Evolutionary conservation across 2,888 invertebrate species (phyloP), one percentile per base, ranked within the genome.

Genomic region (Agrypnus murinus): DNA sequence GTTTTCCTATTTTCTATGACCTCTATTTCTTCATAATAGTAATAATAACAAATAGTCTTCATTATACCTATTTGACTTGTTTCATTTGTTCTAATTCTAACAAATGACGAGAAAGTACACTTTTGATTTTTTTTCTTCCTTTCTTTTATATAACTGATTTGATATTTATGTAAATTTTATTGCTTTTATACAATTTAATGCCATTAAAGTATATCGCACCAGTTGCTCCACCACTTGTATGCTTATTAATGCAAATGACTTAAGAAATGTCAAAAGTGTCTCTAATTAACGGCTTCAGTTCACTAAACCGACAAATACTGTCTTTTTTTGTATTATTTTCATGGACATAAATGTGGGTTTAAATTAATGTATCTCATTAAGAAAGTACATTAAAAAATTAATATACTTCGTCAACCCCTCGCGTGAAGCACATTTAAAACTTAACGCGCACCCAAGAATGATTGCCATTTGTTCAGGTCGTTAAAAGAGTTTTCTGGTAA

Each of bases 221-320:
- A n/a, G n/a, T 36, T 9, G 36, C 36, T 36, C 7, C 36, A 8
- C 36, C 7, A 36, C 36, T 36, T 9, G 36, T 9, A 36, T 36
- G 36, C 7, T 53, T 55, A 55, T 36, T 36, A 55, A 55, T 55
- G 36, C 55, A 55, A 55, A 55, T 34, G 15, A 7, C 31, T 17
- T 12, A 8, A 15, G 38, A 36, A 55, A 55, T 36, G 55, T 36
- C 55, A 36, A 53, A 53, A n/a, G n/a, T 53, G 36, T 9, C 10
- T 48, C 25, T n/a, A 19, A 8, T 25, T 43, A 43, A 48, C 25
- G 25, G 25, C 9, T 19, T 32, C 7, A 31, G 5, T 25, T 3
- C 2, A 25, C 3, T 25, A 25, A 3, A 25, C 25, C 2, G 25
- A 25, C 25, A 25, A 5, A 25, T 25, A 25, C 2, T 25, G 25